Conservation (phyloP, 2,113 vertebrate species). For the Dipodomys ordii region DNA sequence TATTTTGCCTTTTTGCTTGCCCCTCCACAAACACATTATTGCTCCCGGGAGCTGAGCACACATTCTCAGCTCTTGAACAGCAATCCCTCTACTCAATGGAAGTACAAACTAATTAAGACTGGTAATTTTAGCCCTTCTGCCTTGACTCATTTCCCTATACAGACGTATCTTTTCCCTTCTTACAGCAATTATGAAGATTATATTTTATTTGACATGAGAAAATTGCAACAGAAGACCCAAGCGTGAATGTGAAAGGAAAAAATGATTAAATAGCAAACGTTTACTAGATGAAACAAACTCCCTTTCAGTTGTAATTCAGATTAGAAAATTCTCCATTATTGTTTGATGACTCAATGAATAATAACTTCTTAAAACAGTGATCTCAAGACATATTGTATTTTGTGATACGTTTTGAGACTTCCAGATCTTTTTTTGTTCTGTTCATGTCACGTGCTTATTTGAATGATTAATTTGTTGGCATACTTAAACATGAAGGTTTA, state of each 20-base stretch:
- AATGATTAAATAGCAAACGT: constrained; percentile 64
- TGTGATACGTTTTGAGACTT: neutral
- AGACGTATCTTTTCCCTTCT: constrained; percentile 69
- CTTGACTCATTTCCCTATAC: constrained; percentile 65
- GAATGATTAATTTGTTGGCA: constrained; percentile 8
- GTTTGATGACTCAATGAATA: constrained; percentile 57
- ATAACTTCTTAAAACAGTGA: constrained; percentile 47
- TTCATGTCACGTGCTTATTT: constrained; percentile 38
- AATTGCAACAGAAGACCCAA: constrained; percentile 70
- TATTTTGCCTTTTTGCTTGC: constrained; percentile 3
- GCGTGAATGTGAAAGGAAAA: constrained; percentile 67
- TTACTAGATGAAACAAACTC: constrained; percentile 17
- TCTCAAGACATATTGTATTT: constrained; percentile 19
- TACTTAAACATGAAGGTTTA: constrained; percentile 5
- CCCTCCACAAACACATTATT: constrained; percentile 28
- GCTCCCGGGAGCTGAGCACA: constrained; percentile 52
- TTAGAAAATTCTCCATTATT: constrained; percentile 37
- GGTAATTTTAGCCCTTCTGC: constrained; percentile 68
- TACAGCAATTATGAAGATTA: constrained; percentile 66
- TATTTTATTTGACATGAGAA: constrained; percentile 69
- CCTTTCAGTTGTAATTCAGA: constrained; percentile 32
- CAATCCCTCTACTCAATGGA: constrained; percentile 63
- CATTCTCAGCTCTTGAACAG: constrained; percentile 27
- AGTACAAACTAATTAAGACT: constrained; percentile 72
- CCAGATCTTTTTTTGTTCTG: neutral